Base-by-base conservation (phyloP, 2,888 invertebrate species). In the Clivina fossor region DNA sequence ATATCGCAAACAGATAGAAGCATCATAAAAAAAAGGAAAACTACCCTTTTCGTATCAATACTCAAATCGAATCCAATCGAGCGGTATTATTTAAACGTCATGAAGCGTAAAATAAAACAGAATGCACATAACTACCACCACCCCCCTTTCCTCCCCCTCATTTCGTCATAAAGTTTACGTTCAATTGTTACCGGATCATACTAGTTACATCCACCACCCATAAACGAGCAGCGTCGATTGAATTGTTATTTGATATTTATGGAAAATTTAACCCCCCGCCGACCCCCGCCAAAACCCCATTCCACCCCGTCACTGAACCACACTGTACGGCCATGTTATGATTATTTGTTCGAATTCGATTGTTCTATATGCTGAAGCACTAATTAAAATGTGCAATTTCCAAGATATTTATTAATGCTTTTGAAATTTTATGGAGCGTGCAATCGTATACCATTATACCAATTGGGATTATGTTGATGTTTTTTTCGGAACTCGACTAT, bases 321-420 rank as follows among this genome's bases (percentile, higher is more conserved):
- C 47, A 20, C 33, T 44, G 20, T 8, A 13, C 40, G 40, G 19
- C 22, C 19, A n/a, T n/a, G 5, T 33, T 33, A 33, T 15, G 40
- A 50, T 50, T 53, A 53, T 53, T 53, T 53, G 44, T 53, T 44
- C 32, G 18, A 35, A n/a, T 37, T 44, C 53, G 44, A 53, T 44
- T 53, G 53, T 44, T 49, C 13, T 35, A 18, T 40, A 19, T 49
- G 32, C 11, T 16, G 24, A 7, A 35, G 37, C 26, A 16, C 53
- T 53, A 53, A 53, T 53, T 53, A 53, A 53, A 53, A 53, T 53
- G 53, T 53, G 53, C 53, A 53, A 33, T 53, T 53, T 53, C n/a
- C 43, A 53, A 53, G 53, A 53, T 53, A 53, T 53, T 53, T 53
- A 53, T 53, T 44, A 53, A 53, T 53, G 53, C 53, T 53, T 53